Conservation (phyloP, 2,888 invertebrate genomes). For the Rhamphomyia laevipes region DNA sequence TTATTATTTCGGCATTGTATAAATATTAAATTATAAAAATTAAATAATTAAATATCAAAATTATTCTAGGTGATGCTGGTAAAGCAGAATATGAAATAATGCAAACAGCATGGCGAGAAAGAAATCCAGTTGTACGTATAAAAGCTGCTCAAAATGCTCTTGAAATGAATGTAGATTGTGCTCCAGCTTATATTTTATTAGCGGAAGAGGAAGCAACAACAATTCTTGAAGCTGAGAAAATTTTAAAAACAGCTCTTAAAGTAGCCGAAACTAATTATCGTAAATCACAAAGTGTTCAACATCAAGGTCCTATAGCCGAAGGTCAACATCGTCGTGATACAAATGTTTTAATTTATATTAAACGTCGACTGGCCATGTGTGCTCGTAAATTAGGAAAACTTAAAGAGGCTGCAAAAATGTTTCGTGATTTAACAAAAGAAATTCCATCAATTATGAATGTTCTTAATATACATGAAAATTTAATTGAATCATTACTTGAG, state of each 20-base stretch:
- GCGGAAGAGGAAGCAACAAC: slow-evolving; percentile 96
- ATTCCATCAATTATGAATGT: slow-evolving; percentile 90
- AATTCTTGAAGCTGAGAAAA: slow-evolving; percentile 75
- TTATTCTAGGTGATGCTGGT: slow-evolving; percentile 50
- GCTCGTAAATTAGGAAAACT: slow-evolving; percentile 85
- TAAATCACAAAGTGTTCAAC: slow-evolving; percentile 68
- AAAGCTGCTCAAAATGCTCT: slow-evolving; percentile 84
- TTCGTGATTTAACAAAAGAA: slow-evolving; percentile 93
- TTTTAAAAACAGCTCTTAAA: slow-evolving; percentile 70
- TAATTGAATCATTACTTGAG: slow-evolving; percentile 89
- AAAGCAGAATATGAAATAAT: slow-evolving; percentile 86
- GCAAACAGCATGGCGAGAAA: slow-evolving; percentile 93
- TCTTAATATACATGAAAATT: slow-evolving; percentile 88
- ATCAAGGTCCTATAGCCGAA: slow-evolving; percentile 63
- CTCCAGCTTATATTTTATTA: slow-evolving; percentile 84
- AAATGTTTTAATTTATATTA: slow-evolving; percentile 88
- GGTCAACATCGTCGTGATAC: slow-evolving; percentile 76
- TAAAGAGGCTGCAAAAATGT: slow-evolving; percentile 92
- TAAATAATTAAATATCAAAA: background rate
- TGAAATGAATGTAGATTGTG: slow-evolving; percentile 81
- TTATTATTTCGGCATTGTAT: background rate
- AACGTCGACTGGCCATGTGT: slow-evolving; percentile 93
- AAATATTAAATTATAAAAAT: background rate
- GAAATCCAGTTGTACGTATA: slow-evolving; percentile 80
- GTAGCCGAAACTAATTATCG: slow-evolving; percentile 68